Evolutionary conservation across 2,888 invertebrate species (phyloP), one percentile per base, ranked within the genome.

Genomic region (Idaea aversata): DNA sequence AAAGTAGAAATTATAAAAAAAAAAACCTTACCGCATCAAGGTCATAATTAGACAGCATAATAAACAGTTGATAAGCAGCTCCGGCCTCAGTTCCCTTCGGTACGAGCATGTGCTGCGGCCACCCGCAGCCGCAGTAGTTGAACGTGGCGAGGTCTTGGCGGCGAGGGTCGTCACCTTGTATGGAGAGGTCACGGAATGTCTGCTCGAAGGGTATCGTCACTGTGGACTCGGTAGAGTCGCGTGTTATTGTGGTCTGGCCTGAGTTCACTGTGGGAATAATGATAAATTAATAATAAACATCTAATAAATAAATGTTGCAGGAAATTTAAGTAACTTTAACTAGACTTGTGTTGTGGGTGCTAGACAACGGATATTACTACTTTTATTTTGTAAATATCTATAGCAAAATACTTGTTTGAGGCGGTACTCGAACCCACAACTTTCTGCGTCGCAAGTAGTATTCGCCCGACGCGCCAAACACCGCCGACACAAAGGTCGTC

Each of bases 121-220:
- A 94, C 38, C 94, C 94, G 75, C 95, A 95, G 63, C 95, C 95
- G 85, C 95, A 95, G 89, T 87, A 94, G 85, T 94, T 94, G 84
- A 93, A 93, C 36, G 84, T 71, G 4, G 88, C 86, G 4, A 88
- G 82, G 25, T 72, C 68, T 1, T 69, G 59, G 15, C 72, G 73
- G 1, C 77, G 76, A n/a, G 88, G 77, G 78, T 86, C 72, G 38
- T 73, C 67, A 65, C 79, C 81, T 71, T 86, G 86, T 0, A 66
- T 67, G 4, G 91, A 88, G 63, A 94, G 82, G 77, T 94, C 92
- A 61, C 94, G 88, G 92, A 95, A 95, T 1, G 94, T 94, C 73
- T 93, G 91, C 77, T 94, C 94, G 82, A 94, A 94, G 0, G 94
- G 94, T 68, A 94, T 93, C 15, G 94, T 94, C 65, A 95, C 83